Percentiles rank a stretch among this genome's conserved stretches.
Conservation (phyloP, 2,888 invertebrate species). For the Chesias legatella region DNA sequence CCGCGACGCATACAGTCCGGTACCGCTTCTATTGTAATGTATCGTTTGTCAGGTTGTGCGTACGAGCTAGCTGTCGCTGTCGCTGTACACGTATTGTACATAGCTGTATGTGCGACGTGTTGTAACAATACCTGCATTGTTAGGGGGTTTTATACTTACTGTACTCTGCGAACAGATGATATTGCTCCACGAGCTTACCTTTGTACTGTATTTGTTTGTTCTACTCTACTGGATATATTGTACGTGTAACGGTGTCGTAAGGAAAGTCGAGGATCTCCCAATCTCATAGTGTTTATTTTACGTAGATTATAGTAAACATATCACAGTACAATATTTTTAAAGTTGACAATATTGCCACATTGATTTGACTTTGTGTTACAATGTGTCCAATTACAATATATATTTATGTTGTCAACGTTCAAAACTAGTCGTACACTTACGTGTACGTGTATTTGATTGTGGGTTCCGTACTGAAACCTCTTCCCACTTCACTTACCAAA, state of each 20-base stretch:
- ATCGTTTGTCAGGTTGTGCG: slow-evolving; percentile 51
- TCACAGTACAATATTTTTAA: slow-evolving; percentile 23
- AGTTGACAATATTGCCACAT: neutral
- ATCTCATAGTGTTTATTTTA: slow-evolving; percentile 16
- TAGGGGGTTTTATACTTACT: too few relatives aligned
- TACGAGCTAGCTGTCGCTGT: too few relatives aligned
- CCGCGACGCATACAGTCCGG: slow-evolving; percentile 35
- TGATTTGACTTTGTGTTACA: neutral
- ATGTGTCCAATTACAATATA: too few relatives aligned
- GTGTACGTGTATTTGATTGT: too few relatives aligned
- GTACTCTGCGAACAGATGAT: slow-evolving; percentile 30
- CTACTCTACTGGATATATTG: slow-evolving; percentile 5
- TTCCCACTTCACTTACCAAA: neutral
- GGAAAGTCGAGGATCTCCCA: slow-evolving; percentile 5
- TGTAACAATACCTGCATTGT: too few relatives aligned
- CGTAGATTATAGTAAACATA: slow-evolving; percentile 30
- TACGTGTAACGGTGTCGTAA: slow-evolving; percentile 11
- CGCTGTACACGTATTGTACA: too few relatives aligned
- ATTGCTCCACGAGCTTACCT: slow-evolving; percentile 26
- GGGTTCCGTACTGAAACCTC: too few relatives aligned
- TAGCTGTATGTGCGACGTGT: too few relatives aligned
- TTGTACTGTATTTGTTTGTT: slow-evolving; percentile 20
- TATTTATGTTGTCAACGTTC: slow-evolving; percentile 7
- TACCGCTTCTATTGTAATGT: slow-evolving; percentile 52
- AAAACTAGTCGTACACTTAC: too few relatives aligned